Evolutionary conservation across 2,888 invertebrate species (phyloP).

Genomic region (Pelosia muscerda): DNA sequence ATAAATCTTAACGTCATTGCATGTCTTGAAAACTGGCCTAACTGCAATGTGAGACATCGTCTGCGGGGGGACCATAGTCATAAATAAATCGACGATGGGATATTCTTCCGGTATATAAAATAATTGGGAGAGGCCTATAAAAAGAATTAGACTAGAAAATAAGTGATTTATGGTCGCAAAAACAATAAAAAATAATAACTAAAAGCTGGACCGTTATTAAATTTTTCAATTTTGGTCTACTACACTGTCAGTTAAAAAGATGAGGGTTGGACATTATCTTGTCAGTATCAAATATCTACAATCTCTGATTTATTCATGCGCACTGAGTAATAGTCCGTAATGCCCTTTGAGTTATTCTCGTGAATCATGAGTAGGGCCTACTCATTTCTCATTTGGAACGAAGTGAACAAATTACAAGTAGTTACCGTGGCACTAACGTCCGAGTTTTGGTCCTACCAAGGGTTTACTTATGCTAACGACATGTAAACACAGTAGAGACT

Average conservation of each 20-base stretch:
- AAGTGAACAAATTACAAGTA: constrained; percentile 73
- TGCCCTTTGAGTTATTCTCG: constrained; percentile 68
- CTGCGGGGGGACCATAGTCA: background rate
- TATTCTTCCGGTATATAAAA: too few relatives aligned
- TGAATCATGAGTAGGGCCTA: constrained; percentile 60
- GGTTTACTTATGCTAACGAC: background rate
- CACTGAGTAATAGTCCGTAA: constrained; percentile 47
- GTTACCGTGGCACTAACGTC: constrained; percentile 65
- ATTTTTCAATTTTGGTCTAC: constrained; percentile 4
- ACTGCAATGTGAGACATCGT: background rate
- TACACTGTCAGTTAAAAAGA: background rate
- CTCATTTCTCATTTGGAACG: constrained; percentile 70
- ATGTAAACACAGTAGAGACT: background rate
- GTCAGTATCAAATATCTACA: constrained; percentile 35
- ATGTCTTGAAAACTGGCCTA: background rate
- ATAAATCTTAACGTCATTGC: background rate
- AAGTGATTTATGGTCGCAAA: background rate
- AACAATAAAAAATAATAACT: background rate
- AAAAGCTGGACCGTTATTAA: background rate
- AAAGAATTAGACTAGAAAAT: background rate
- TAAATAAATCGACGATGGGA: too few relatives aligned
- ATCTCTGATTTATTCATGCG: constrained; percentile 49
- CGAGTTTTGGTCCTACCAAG: constrained; percentile 54
- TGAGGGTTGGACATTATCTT: constrained; percentile 10
- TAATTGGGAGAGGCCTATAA: background rate